phyloP scores from a whole-genome alignment of 2,888 invertebrate species.

The Luffia ferchaultella region DNA sequence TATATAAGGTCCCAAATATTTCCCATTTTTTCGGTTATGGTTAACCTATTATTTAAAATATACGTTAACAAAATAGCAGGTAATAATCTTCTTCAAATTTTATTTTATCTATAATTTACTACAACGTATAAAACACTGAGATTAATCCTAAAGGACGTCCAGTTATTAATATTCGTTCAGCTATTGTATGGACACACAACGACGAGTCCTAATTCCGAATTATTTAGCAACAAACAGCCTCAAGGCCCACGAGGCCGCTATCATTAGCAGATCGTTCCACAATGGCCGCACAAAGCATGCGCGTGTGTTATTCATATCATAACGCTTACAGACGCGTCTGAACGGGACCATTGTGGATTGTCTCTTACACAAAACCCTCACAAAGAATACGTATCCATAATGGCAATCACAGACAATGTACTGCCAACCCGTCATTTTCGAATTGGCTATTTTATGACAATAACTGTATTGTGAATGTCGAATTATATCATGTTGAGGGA shows the following conservation, averaged over 20 bases:
- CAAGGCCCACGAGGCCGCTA: neutral
- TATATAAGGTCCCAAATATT: too few species aligned
- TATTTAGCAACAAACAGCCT: neutral
- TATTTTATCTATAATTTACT: too few species aligned
- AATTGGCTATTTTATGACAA: slow-evolving; percentile 65
- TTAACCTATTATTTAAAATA: too few species aligned
- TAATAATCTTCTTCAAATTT: too few species aligned
- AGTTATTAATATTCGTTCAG: too few species aligned
- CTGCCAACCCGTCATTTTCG: slow-evolving; percentile 61
- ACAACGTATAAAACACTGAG: too few species aligned
- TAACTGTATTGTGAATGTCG: slow-evolving; percentile 40
- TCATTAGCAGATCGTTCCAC: slow-evolving; percentile 12
- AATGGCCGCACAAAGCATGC: slow-evolving; percentile 34
- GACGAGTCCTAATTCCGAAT: too few species aligned
- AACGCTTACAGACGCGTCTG: slow-evolving; percentile 59
- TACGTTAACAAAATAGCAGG: too few species aligned
- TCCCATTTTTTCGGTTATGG: too few species aligned
- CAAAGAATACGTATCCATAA: slow-evolving; percentile 55
- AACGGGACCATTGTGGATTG: slow-evolving; percentile 50
- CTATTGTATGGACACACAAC: too few species aligned
- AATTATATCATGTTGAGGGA: slow-evolving; percentile 31
- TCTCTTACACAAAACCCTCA: slow-evolving; percentile 28
- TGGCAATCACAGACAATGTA: slow-evolving; percentile 39
- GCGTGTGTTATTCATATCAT: slow-evolving; percentile 61
- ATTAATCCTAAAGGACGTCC: too few species aligned